A percentile compares a stretch with the other conserved stretches of the same genome.
Evolutionary conservation across 2,797 vertebrate species (phyloP).

Genomic region (Malurus leucopterus): DNA sequence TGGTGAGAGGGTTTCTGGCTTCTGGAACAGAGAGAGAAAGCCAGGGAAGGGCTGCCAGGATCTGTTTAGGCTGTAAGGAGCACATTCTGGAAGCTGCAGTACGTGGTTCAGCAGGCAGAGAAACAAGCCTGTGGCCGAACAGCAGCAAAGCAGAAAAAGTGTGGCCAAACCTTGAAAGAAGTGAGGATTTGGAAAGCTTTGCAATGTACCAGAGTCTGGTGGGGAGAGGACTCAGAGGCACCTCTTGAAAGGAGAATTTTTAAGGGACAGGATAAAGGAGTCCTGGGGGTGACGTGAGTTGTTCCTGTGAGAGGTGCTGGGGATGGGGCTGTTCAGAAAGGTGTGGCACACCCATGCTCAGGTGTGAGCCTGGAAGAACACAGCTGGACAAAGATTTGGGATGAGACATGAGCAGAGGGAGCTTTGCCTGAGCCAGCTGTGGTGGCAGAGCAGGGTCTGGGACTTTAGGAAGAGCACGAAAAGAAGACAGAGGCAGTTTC

Average conservation of each 20-base stretch:
- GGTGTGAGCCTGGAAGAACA: not conserved
- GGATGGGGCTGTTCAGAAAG: not conserved
- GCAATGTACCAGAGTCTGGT: no score
- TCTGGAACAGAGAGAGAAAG: not conserved
- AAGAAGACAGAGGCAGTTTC: not conserved
- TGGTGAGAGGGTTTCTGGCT: not conserved
- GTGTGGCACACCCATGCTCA: fast-evolving
- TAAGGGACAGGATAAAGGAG: not conserved
- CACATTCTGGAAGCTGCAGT: not conserved
- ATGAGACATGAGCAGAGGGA: not conserved
- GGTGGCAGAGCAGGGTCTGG: not conserved
- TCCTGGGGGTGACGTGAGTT: not conserved
- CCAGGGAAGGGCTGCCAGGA: not conserved
- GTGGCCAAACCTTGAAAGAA: not conserved
- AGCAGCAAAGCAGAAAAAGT: not conserved
- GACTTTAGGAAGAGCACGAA: no score
- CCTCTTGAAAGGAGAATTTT: not conserved
- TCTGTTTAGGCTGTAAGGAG: not conserved
- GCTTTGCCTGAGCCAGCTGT: not conserved
- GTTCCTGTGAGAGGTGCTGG: not conserved
- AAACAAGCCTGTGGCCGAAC: not conserved
- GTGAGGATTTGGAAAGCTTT: not conserved
- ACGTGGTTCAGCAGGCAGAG: not conserved
- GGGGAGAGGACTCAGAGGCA: not conserved
- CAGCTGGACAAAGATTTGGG: not conserved